Evolutionary conservation across 2,113 vertebrate genomes (phyloP).

Genomic region (Marmota flaviventris): DNA sequence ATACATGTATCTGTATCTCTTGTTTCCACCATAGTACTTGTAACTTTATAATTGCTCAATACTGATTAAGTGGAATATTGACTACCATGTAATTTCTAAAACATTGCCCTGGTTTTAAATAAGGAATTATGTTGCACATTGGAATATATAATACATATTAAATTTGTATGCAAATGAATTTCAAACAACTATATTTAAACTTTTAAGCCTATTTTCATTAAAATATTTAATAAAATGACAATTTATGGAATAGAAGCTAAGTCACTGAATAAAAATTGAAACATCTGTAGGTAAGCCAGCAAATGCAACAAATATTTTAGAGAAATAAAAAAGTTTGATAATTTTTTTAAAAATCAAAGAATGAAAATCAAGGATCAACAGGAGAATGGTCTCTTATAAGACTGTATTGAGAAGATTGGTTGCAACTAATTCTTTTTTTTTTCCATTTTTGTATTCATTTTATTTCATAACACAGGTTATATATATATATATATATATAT

Average conservation of each 20-base stretch:
- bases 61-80: background rate
- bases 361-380: background rate
- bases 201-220: background rate
- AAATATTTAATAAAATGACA: background rate
- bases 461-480: too few relatives aligned
- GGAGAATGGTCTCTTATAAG: background rate
- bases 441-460: too few relatives aligned
- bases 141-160: background rate
- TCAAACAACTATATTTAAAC: background rate
- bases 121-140: background rate
- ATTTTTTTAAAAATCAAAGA: background rate
- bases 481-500: too few relatives aligned
- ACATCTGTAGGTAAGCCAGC: background rate
- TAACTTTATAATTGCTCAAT: background rate
- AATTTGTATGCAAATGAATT: background rate
- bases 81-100: background rate
- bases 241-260: background rate
- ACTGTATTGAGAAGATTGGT: background rate
- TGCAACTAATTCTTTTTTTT: background rate
- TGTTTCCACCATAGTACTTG: background rate
- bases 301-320: background rate
- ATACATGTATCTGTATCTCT: background rate
- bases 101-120: background rate
- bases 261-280: background rate
- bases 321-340: background rate